phyloP scores from a whole-genome alignment of 2,888 invertebrate species.

The Pristionchus entomophagus region DNA sequence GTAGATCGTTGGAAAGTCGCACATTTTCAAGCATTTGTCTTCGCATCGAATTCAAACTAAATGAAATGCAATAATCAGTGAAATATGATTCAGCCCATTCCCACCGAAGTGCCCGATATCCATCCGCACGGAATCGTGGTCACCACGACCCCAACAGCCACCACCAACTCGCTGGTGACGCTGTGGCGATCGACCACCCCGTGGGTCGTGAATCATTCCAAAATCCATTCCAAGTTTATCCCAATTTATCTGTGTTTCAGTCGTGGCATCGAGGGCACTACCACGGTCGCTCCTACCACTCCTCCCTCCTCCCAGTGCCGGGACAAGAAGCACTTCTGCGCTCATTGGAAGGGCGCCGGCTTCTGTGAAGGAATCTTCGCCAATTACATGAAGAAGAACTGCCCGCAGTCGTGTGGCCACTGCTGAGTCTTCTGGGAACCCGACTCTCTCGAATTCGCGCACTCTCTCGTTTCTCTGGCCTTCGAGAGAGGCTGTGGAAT shows the following conservation, averaged over 20 bases:
- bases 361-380: slow-evolving; percentile 74
- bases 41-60: background rate
- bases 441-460: too few species aligned
- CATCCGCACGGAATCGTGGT: background rate
- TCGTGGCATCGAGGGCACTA: background rate
- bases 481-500: too few species aligned
- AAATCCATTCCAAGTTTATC: too few species aligned
- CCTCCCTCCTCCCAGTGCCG: slow-evolving; percentile 54
- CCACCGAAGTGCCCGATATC: slow-evolving; percentile 66
- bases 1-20: background rate
- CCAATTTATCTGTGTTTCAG: too few species aligned
- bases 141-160: background rate
- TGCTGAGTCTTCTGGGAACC: slow-evolving; percentile 57
- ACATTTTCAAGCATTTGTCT: too few species aligned
- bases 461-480: too few species aligned
- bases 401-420: slow-evolving; percentile 68
- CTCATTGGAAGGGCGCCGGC: slow-evolving; percentile 73
- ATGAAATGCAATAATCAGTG: background rate
- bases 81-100: slow-evolving; percentile 56
- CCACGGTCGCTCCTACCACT: slow-evolving; percentile 46
- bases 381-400: slow-evolving; percentile 74
- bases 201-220: slow-evolving; percentile 36
- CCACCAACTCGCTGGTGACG: slow-evolving; percentile 30
- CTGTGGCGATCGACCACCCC: slow-evolving; percentile 47
- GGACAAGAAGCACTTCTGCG: slow-evolving; percentile 73